A percentile compares a stretch with the other conserved stretches of the same genome.
Evolutionary conservation across 2,113 vertebrate species (phyloP).

Genomic region (Benitochromis conjunctus): DNA sequence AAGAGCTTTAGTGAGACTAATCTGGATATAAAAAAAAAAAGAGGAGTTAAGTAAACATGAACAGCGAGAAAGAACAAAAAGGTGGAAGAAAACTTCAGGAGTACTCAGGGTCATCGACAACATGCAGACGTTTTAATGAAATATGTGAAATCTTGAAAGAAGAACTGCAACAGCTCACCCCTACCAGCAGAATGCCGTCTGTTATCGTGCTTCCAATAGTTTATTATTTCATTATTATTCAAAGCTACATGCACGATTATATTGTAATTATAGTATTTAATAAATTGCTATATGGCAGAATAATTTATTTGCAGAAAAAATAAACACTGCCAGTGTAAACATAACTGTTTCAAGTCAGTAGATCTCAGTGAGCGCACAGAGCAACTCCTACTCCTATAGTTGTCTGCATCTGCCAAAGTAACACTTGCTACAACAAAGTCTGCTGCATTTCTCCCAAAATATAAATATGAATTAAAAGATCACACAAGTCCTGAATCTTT

Average conservation of each 20-base stretch:
- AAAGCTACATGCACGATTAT: not conserved
- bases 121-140: not conserved
- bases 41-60: constrained; percentile 46
- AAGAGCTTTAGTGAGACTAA: constrained; percentile 56
- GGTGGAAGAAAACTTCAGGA: constrained; percentile 1
- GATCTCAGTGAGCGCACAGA: not conserved
- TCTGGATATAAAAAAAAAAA: constrained; percentile 30
- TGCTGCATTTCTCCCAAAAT: not conserved
- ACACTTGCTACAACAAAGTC: not conserved
- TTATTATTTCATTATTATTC: not conserved
- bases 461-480: not conserved
- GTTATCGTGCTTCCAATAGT: not conserved
- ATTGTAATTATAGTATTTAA: not conserved
- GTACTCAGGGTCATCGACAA: constrained; percentile 2
- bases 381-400: not conserved
- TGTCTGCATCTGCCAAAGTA: not conserved
- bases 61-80: constrained; percentile 13
- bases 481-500: not conserved
- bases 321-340: not conserved
- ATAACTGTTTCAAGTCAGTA: not conserved
- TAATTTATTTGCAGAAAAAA: not conserved
- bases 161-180: not conserved
- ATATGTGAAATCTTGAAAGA: not conserved
- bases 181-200: not conserved
- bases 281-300: not conserved